Conservation (phyloP, 2,888 invertebrate species). For the Cinara cedri region DNA sequence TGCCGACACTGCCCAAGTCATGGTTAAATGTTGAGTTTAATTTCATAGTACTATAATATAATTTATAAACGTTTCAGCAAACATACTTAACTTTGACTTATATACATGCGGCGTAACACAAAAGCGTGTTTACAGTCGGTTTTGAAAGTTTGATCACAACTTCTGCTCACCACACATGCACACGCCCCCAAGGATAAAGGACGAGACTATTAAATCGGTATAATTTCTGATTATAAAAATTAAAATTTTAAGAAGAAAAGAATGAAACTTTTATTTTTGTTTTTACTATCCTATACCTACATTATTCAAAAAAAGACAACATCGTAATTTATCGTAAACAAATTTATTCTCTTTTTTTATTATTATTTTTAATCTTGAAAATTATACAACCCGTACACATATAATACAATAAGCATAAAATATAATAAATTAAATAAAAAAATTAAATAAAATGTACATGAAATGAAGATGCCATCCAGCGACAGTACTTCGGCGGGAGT, state of each 20-base stretch:
- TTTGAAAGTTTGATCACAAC: slow-evolving; percentile 35
- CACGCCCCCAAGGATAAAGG: slow-evolving; percentile 7
- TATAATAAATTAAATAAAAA: no score
- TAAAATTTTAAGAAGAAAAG: not conserved
- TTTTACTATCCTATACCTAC: not conserved
- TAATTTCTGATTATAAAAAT: not conserved
- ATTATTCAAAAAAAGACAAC: not conserved
- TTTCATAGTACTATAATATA: not conserved
- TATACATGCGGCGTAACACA: not conserved
- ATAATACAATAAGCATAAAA: no score
- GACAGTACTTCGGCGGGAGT: no score
- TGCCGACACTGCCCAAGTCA: not conserved
- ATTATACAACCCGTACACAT: no score
- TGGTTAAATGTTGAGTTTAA: not conserved
- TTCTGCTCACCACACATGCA: not conserved
- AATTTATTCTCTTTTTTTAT: slow-evolving; percentile 7
- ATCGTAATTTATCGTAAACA: not conserved
- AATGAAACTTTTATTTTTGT: not conserved
- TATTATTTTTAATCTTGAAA: no score
- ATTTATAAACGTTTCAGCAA: slow-evolving; percentile 25
- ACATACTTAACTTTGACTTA: slow-evolving; percentile 33
- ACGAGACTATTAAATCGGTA: slow-evolving; percentile 1
- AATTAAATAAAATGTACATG: no score
- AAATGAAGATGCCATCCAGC: no score
- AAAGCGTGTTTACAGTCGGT: not conserved